A percentile compares a stretch with the other conserved stretches of the same genome.
These are phyloP conservation scores for Magallana angulata DNA, from an alignment of 1,140 invertebrate genomes.

Conservation along the genomic window DNA sequence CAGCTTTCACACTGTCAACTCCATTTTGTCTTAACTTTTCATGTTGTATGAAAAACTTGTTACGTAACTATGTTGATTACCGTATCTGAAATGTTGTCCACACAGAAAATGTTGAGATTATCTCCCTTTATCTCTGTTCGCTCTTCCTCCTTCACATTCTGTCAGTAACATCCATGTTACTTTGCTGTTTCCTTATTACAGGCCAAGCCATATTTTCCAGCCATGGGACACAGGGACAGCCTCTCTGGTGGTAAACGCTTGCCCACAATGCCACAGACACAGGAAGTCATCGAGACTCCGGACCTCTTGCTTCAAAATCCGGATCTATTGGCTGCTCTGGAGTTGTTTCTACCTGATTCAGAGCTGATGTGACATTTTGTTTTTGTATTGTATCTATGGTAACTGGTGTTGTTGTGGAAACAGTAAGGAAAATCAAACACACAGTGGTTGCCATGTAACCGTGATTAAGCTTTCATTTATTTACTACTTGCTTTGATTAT, in stretches of 20 bases:
- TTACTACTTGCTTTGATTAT: background rate
- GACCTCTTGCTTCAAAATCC: conserved; percentile 6
- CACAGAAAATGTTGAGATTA: too few species aligned
- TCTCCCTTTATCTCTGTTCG: too few species aligned
- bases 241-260: background rate
- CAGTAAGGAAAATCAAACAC: background rate
- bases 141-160: too few species aligned
- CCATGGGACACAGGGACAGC: background rate
- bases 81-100: too few species aligned
- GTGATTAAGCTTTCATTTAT: background rate
- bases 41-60: too few species aligned
- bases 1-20: too few species aligned
- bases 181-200: background rate
- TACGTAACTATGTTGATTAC: too few species aligned
- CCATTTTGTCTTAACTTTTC: too few species aligned
- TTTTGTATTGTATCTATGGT: background rate
- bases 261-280: background rate
- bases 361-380: background rate
- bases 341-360: conserved; percentile 2
- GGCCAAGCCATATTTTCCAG: conserved; percentile 4
- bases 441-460: background rate
- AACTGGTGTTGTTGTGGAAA: background rate
- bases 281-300: background rate
- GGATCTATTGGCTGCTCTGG: background rate
- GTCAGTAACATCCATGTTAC: too few species aligned